These are phyloP conservation scores for Taenioides sp. DNA, from an alignment of 2,797 vertebrate species.

Conservation along the genomic window DNA sequence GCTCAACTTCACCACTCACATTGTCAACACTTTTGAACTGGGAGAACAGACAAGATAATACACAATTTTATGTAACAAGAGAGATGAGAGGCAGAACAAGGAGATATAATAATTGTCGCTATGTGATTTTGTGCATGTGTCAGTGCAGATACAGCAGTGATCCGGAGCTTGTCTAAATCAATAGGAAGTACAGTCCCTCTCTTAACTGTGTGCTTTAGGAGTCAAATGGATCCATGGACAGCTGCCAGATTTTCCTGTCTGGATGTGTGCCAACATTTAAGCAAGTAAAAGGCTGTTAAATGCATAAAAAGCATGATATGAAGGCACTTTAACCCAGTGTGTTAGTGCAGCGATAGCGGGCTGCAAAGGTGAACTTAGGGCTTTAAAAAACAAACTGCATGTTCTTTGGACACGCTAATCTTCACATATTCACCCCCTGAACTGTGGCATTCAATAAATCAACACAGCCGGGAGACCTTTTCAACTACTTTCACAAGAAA, in stretches of 20 bases:
- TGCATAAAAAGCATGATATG: constrained; percentile 37
- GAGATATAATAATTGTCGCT: constrained; percentile 33
- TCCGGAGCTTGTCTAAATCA: constrained; percentile 52
- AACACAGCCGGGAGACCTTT: not conserved
- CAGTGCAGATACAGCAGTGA: constrained; percentile 23
- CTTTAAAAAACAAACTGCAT: constrained; percentile 21
- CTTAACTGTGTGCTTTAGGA: constrained; percentile 61
- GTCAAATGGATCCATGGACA: constrained; percentile 67
- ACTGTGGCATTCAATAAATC: constrained; percentile 7
- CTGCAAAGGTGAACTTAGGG: constrained; percentile 22
- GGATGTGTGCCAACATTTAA: constrained; percentile 63
- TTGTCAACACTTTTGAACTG: constrained; percentile 46
- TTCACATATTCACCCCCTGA: not conserved
- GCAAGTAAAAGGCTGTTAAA: constrained; percentile 55
- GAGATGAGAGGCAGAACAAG: constrained; percentile 50
- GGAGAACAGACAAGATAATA: constrained; percentile 39
- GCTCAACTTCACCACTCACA: constrained; percentile 39
- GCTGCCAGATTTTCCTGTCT: constrained; percentile 62
- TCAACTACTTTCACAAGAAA: constrained; percentile 11
- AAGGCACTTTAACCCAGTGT: constrained; percentile 34
- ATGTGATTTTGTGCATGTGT: constrained; percentile 34
- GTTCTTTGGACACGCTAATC: constrained; percentile 8
- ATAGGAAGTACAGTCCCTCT: constrained; percentile 54
- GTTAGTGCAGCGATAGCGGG: constrained; percentile 6
- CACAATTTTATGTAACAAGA: constrained; percentile 43